A percentile compares a stretch with the other conserved stretches of the same genome.
phyloP scores from a whole-genome alignment of 2,113 vertebrate species.

The Desmodus rotundus region DNA sequence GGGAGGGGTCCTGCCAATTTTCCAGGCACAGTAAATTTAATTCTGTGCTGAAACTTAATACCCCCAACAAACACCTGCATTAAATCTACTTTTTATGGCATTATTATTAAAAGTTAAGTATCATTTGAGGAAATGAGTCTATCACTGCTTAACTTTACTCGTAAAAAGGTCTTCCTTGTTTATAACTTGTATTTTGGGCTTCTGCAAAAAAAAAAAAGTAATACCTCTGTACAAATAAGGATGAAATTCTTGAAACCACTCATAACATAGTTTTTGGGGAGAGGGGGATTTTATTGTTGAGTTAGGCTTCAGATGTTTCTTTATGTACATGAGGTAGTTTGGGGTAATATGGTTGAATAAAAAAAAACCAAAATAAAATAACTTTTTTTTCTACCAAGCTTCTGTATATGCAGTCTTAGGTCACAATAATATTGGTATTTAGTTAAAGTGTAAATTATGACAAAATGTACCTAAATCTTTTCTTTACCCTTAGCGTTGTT shows the following conservation, averaged over 20 bases:
- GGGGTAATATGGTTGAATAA: not conserved
- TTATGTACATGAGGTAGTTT: not conserved
- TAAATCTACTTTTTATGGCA: slow-evolving; percentile 62
- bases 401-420: not conserved
- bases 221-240: not conserved
- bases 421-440: not conserved
- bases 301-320: not conserved
- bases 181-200: slow-evolving; percentile 18
- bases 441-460: not conserved
- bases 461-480: not conserved
- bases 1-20: slow-evolving; percentile 28
- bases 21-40: slow-evolving; percentile 65
- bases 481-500: not conserved
- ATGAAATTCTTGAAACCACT: not conserved
- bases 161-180: slow-evolving; percentile 44
- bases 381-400: not conserved
- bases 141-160: slow-evolving; percentile 46
- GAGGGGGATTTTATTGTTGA: not conserved
- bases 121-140: slow-evolving; percentile 23
- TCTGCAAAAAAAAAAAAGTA: not conserved
- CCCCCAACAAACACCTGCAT: slow-evolving; percentile 61
- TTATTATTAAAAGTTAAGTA: slow-evolving; percentile 57
- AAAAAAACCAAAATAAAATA: not conserved
- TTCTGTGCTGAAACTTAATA: slow-evolving; percentile 70
- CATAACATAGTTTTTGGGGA: not conserved